Percentiles rank a stretch among this genome's conserved stretches.
These are phyloP conservation scores for Monodelphis domestica DNA, from an alignment of 2,797 vertebrate species.

Conservation along the genomic window DNA sequence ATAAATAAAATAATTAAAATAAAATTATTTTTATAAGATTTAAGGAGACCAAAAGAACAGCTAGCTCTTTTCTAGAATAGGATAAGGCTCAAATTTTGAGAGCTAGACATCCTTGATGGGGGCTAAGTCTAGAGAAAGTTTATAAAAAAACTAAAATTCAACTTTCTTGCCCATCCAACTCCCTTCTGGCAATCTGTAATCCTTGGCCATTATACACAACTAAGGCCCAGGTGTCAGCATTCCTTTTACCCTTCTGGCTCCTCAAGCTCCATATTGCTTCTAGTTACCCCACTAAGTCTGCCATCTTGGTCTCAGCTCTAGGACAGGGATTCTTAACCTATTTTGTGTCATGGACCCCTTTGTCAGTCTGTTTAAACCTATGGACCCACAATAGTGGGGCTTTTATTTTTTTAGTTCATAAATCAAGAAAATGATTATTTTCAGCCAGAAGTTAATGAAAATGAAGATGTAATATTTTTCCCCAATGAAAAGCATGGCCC, in stretches of 20 bases:
- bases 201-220: not conserved
- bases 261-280: not conserved
- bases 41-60: not conserved
- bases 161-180: not conserved
- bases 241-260: not conserved
- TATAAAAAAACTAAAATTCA: not conserved
- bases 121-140: not conserved
- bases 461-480: too few species aligned
- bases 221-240: not conserved
- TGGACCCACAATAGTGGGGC: not conserved
- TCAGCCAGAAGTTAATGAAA: not conserved
- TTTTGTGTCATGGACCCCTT: not conserved
- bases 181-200: not conserved
- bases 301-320: not conserved
- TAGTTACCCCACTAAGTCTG: not conserved
- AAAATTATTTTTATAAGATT: not conserved
- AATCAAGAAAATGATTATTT: not conserved
- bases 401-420: not conserved
- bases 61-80: not conserved
- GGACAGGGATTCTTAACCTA: not conserved
- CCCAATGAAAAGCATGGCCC: not conserved
- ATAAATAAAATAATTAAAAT: too few species aligned
- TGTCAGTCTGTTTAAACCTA: not conserved
- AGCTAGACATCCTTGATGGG: not conserved
- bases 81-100: not conserved